phyloP scores from a whole-genome alignment of 2,113 vertebrate species.

The Laticauda laticaudata region DNA sequence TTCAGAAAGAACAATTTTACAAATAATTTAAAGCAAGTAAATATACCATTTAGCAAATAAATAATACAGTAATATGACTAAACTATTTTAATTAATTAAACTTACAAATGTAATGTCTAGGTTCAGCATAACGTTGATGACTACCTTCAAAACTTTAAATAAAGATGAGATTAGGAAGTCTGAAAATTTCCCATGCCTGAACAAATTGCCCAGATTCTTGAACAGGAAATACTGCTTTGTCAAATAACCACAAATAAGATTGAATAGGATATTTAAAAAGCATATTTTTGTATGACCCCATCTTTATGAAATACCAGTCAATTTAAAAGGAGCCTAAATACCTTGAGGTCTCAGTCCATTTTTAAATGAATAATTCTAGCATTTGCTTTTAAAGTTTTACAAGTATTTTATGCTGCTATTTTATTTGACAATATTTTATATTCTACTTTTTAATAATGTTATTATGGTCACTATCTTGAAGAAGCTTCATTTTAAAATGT shows the following conservation, averaged over 20 bases:
- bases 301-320: background rate
- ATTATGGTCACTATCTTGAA: background rate
- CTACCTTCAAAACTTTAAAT: background rate
- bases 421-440: background rate
- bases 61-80: background rate
- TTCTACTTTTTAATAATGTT: background rate
- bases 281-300: background rate
- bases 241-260: background rate
- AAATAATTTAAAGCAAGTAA: too few species aligned
- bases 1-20: background rate
- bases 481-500: background rate
- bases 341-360: background rate
- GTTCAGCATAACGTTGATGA: background rate
- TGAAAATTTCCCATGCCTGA: background rate
- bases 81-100: background rate
- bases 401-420: background rate
- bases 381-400: background rate
- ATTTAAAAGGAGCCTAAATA: background rate
- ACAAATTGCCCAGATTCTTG: background rate
- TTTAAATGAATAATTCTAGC: background rate
- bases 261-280: too few species aligned
- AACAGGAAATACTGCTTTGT: background rate
- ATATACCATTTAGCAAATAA: too few species aligned
- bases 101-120: background rate
- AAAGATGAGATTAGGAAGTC: background rate